phyloP scores from a whole-genome alignment of 2,797 vertebrate genomes.

The Neostethus bicornis region DNA sequence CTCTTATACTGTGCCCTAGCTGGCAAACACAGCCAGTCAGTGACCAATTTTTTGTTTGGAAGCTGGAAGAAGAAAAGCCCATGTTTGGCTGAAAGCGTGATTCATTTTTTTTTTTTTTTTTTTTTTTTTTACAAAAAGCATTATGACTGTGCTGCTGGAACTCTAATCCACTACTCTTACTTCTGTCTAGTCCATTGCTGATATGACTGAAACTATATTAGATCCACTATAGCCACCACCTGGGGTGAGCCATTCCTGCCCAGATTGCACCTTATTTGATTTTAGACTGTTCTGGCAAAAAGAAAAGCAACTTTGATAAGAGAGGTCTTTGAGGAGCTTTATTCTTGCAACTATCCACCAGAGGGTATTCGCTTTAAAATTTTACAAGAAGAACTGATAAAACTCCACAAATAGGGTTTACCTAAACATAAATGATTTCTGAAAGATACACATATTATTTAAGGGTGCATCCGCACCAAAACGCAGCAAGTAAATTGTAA shows the following conservation, averaged over 20 bases:
- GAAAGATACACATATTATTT: background rate
- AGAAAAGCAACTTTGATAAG: background rate
- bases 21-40: conserved; percentile 35
- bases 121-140: too few relatives aligned
- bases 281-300: conserved; percentile 13
- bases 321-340: background rate
- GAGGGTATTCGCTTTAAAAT: too few relatives aligned
- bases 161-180: conserved; percentile 40
- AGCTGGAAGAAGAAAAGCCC: conserved; percentile 32
- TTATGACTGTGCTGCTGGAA: conserved; percentile 40
- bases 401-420: background rate
- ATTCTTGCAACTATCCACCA: background rate
- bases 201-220: conserved; percentile 38
- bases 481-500: too few relatives aligned
- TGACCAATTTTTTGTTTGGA: conserved; percentile 37
- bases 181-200: conserved; percentile 31
- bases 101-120: conserved; percentile 62
- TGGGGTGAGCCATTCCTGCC: conserved; percentile 23
- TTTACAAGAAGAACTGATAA: background rate
- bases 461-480: background rate
- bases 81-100: conserved; percentile 42
- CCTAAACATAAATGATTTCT: background rate
- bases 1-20: conserved; percentile 5
- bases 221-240: conserved; percentile 22
- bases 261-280: conserved; percentile 14